Conservation (phyloP, 1,140 invertebrate genomes). For the Luehdorfia chinensis region DNA sequence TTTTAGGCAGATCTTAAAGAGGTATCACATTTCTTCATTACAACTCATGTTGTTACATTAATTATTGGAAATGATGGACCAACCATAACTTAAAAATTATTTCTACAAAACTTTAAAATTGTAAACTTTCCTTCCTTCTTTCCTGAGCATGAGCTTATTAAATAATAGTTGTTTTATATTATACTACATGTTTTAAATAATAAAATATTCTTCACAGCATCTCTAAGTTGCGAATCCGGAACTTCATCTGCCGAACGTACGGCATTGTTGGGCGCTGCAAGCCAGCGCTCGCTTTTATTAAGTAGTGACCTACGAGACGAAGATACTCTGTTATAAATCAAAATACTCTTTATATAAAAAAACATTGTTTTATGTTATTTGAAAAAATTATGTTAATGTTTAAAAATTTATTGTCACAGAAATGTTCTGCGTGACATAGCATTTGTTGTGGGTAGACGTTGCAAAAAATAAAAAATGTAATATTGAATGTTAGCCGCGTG, state of each 20-base stretch:
- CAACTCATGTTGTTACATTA: no score
- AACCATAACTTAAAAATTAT: no score
- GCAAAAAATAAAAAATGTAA: no score
- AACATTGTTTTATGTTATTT: neutral
- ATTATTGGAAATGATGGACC: no score
- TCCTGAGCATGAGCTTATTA: slow-evolving; percentile 8
- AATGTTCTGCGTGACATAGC: no score
- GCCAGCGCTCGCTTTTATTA: slow-evolving; percentile 59
- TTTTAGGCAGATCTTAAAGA: no score
- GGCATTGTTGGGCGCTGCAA: slow-evolving; percentile 62
- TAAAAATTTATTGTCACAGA: no score
- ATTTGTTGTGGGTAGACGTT: no score
- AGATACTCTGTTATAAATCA: slow-evolving; percentile 64
- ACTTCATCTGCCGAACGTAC: slow-evolving; percentile 77
- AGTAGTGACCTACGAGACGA: slow-evolving; percentile 67
- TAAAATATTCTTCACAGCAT: slow-evolving; percentile 45
- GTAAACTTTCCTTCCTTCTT: slow-evolving; percentile 7
- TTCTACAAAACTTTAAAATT: no score
- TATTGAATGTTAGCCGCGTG: slow-evolving; percentile 12
- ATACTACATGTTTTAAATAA: no score
- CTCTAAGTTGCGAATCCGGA: slow-evolving; percentile 71
- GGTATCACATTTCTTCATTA: no score
- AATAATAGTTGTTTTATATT: neutral
- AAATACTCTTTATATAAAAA: slow-evolving; percentile 10
- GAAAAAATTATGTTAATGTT: no score